Conservation (phyloP, 2,797 vertebrate species). For the Sebastes alutus region DNA sequence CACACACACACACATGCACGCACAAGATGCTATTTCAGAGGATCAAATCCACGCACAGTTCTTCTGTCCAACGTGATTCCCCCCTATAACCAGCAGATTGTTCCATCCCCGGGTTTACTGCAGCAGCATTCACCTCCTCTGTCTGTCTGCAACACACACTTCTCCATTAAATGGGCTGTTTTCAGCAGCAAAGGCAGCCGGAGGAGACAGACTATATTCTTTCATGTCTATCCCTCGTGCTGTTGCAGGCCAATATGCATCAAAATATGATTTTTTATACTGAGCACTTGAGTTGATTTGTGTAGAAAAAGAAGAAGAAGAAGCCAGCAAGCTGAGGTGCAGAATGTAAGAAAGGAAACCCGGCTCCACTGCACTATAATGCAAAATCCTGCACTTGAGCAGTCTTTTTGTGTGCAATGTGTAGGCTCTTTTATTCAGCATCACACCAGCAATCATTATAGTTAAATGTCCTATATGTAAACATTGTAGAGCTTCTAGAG, state of each 20-base stretch:
- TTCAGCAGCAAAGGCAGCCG: conserved; percentile 46
- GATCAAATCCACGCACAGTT: conserved; percentile 29
- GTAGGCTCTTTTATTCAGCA: not conserved
- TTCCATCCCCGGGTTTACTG: conserved; percentile 77
- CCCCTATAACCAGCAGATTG: conserved; percentile 65
- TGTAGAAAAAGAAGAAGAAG: conserved; percentile 10
- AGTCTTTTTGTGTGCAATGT: conserved; percentile 16
- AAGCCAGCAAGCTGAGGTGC: conserved; percentile 27
- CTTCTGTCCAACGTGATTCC: conserved; percentile 37
- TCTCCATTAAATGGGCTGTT: conserved; percentile 73
- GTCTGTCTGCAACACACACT: conserved; percentile 76
- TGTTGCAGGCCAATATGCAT: conserved; percentile 33
- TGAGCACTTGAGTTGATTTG: conserved; percentile 25
- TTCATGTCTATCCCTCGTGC: conserved; percentile 48
- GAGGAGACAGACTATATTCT: conserved; percentile 57
- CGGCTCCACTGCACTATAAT: conserved; percentile 45
- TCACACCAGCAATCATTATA: not conserved
- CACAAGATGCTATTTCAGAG: conserved; percentile 17
- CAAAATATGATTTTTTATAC: conserved; percentile 12
- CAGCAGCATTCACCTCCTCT: conserved; percentile 68
- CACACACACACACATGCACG: not conserved
- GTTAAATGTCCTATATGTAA: not conserved
- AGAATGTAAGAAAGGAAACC: conserved; percentile 1
- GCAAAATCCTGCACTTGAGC: conserved; percentile 47
- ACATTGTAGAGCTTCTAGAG: not conserved